Evolutionary conservation across 2,797 vertebrate genomes (phyloP).

Genomic region (Tenualosa ilisha): DNA sequence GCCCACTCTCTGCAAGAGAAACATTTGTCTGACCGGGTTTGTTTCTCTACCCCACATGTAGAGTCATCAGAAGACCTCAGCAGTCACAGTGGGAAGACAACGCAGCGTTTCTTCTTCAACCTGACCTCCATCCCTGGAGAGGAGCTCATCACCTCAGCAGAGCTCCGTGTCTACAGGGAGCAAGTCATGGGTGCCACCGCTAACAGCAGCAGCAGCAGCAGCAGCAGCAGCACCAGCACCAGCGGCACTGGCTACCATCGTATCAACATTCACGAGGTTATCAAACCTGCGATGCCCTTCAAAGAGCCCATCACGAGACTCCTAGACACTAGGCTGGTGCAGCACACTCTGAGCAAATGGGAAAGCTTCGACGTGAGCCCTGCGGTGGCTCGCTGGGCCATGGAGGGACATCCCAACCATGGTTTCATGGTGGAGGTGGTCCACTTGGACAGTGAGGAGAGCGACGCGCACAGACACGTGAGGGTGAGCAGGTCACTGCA

Average conservation of each 20-base stretch:
- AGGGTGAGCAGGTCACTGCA: slow-evolving; percentile 96
- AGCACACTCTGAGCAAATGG: slow-evolving; percentile 91
- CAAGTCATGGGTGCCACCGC: slow-evolving; percentile 76
- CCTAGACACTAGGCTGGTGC: slow-evolving; percentile 95
- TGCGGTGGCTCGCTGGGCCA: slow-evolving; percentile 91
- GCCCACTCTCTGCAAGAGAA: neutral
- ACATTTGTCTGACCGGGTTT: neutral
- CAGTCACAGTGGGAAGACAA: slow-evolving; percentile 83
- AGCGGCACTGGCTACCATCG: slow-evolving; percentile 77
- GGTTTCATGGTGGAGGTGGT: slow-evolving; percentile 94
- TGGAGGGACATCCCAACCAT: slow-evolving; percentile 85
- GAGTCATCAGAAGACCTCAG: slow-evolving; percentile 92
- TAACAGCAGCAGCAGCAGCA: neutral
- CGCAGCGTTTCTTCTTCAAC: slow-evolving; percentile 96
- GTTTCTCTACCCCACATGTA: slow-evolving; percentile 51
- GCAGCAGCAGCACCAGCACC: slow-evolving; percentile 47
- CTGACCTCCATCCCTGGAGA: slow-evolving; percentile 89
- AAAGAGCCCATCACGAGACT: slow-evolving; percentile 88
- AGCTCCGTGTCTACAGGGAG: slow-evolving; percentile 96
- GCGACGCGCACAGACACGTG: slow-evolving; percentile 76
- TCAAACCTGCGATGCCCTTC: slow-evolving; percentile 76
- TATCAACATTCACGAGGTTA: slow-evolving; percentile 97
- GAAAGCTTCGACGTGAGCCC: slow-evolving; percentile 97
- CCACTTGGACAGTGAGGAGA: slow-evolving; percentile 76
- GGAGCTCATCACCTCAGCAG: slow-evolving; percentile 93